Conservation (phyloP, 2,113 vertebrate species). For the Percina caprodes region DNA sequence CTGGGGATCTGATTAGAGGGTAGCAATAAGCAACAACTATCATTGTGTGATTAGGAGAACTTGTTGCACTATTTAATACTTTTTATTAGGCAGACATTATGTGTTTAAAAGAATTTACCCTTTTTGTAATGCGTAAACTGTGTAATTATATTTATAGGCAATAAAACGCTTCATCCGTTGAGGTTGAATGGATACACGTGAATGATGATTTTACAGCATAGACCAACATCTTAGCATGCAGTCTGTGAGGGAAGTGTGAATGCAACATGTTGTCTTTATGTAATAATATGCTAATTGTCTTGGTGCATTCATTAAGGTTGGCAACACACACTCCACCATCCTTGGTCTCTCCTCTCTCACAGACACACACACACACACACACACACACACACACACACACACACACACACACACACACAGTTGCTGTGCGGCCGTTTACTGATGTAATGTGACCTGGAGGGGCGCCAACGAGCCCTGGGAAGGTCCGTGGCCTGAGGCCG, state of each 20-base stretch:
- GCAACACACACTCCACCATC: constrained; percentile 45
- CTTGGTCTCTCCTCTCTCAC: constrained; percentile 28
- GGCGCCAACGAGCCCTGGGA: constrained; percentile 82
- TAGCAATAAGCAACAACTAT: no score
- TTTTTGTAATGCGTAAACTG: not conserved
- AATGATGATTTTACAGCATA: not conserved
- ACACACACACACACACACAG: constrained; percentile 44
- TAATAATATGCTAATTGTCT: constrained; percentile 57
- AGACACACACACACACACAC: not conserved
- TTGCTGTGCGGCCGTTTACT: constrained; percentile 74
- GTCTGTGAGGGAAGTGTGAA: constrained; percentile 19
- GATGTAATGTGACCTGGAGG: constrained; percentile 88
- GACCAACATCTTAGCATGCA: constrained; percentile 13
- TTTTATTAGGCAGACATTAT: not conserved
- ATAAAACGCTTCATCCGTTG: not conserved
- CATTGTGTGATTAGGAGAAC: no score
- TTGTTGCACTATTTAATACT: not conserved
- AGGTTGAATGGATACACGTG: constrained; percentile 1
- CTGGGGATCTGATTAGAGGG: no score
- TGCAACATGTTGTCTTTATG: constrained; percentile 60
- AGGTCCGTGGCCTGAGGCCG: constrained; percentile 76
- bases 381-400: constrained; percentile 58
- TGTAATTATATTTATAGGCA: not conserved
- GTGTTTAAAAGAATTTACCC: not conserved
- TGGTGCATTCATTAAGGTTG: constrained; percentile 18